Evolutionary conservation across 1,140 invertebrate species (phyloP).

Genomic region (Thrips palmi): DNA sequence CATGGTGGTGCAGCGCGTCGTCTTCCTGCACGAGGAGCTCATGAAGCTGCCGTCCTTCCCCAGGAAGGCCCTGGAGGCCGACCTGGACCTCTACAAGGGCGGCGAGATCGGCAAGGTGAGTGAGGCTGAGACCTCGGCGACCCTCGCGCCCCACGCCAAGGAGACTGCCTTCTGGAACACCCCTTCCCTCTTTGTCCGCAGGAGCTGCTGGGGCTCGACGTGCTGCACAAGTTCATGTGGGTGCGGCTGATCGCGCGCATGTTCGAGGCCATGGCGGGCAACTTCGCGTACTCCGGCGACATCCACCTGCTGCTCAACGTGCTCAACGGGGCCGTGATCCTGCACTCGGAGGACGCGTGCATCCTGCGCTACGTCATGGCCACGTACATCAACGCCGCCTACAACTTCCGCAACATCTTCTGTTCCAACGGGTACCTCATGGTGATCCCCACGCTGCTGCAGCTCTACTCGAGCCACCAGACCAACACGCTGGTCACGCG

Average conservation of each 20-base stretch:
- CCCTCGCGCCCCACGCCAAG: neutral
- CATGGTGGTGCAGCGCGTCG: slow-evolving; percentile 82
- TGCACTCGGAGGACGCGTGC: slow-evolving; percentile 91
- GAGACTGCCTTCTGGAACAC: neutral
- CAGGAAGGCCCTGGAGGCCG: slow-evolving; percentile 89
- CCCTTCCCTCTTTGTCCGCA: slow-evolving; percentile 21
- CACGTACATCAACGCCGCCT: slow-evolving; percentile 92
- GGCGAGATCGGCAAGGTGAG: slow-evolving; percentile 73
- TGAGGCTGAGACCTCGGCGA: too few relatives aligned
- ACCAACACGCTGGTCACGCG: slow-evolving; percentile 87
- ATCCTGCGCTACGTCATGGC: slow-evolving; percentile 91
- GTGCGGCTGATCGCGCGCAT: slow-evolving; percentile 87
- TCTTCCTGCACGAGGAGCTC: slow-evolving; percentile 97
- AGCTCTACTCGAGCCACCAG: slow-evolving; percentile 95
- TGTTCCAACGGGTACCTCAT: slow-evolving; percentile 92
- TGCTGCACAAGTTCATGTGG: slow-evolving; percentile 98
- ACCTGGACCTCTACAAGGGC: slow-evolving; percentile 81
- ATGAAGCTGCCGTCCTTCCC: slow-evolving; percentile 98
- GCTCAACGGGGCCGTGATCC: slow-evolving; percentile 86
- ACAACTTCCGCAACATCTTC: slow-evolving; percentile 98
- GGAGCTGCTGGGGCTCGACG: slow-evolving; percentile 85
- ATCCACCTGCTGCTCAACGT: slow-evolving; percentile 97
- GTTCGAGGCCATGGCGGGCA: slow-evolving; percentile 97
- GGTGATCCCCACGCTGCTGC: slow-evolving; percentile 91
- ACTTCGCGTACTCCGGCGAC: slow-evolving; percentile 94